Evolutionary conservation across 2,888 invertebrate genomes (phyloP).

Genomic region (Drosophila leonis): DNA sequence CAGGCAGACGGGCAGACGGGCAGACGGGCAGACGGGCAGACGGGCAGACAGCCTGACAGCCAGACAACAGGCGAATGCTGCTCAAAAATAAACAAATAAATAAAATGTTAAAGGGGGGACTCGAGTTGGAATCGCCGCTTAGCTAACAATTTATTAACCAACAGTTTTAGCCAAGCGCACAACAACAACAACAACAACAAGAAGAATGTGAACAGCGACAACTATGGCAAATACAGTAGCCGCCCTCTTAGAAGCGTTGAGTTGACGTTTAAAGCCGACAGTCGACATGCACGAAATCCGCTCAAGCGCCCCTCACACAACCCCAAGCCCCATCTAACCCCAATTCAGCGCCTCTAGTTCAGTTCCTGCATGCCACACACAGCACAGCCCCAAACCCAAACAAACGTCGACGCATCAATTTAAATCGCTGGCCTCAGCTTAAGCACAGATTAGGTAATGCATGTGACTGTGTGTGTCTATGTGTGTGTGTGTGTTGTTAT

Average conservation of each 20-base stretch:
- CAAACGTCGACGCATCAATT: slow-evolving; percentile 29
- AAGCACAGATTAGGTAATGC: slow-evolving; percentile 56
- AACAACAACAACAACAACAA: slow-evolving; percentile 19
- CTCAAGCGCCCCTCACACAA: slow-evolving; percentile 33
- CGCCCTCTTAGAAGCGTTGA: slow-evolving; percentile 44
- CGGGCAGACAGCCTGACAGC: slow-evolving; percentile 50
- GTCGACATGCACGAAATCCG: slow-evolving; percentile 72
- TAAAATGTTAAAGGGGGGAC: slow-evolving; percentile 27
- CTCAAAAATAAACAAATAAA: slow-evolving; percentile 50
- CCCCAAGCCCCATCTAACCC: neutral
- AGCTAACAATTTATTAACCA: slow-evolving; percentile 52
- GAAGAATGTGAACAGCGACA: slow-evolving; percentile 11
- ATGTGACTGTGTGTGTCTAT: neutral
- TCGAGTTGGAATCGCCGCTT: slow-evolving; percentile 49
- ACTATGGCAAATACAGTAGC: slow-evolving; percentile 47
- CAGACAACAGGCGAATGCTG: slow-evolving; percentile 42
- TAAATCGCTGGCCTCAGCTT: slow-evolving; percentile 57
- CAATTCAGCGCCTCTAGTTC: neutral
- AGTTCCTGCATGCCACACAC: neutral
- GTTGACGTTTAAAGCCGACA: slow-evolving; percentile 73
- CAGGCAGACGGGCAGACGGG: slow-evolving; percentile 11
- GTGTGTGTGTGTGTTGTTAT: slow-evolving; percentile 8
- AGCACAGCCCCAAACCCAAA: neutral
- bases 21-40: slow-evolving; percentile 33
- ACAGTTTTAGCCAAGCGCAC: slow-evolving; percentile 41